Evolutionary conservation across 2,113 vertebrate genomes (phyloP), one percentile per base, ranked within the genome.

Genomic region (Cisticola juncidis): DNA sequence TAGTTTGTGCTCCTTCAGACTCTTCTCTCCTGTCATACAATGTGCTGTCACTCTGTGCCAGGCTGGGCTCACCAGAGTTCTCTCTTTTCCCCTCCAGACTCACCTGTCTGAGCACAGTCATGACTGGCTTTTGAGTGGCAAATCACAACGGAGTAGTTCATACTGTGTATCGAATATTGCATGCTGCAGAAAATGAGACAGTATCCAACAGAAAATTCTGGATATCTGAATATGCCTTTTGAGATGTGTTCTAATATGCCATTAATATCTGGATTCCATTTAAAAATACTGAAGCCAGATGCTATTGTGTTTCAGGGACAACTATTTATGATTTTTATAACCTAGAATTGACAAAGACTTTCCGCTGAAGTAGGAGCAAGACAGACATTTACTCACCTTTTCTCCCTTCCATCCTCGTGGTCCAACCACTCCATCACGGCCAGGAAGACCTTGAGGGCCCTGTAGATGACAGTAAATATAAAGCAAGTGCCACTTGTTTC

Each of bases 391-490:
- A 53, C 74, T 12, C 96, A 99, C 99, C 98, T 98, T 98, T 71
- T 98, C 98, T 77, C 99, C 99, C 60, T 98, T 98, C 56, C 36
- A 90, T 36, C 99, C 99, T 12, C 95, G 96, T 90, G 93, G 78
- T 23, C 99, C 99, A 12, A 92, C 85, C 47, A 96, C 85, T 38
- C 99, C 99, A 70, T 98, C 97, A 84, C 53, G 94, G 61, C 99
- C 99, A 95, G 98, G 97, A 31, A 93, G 86, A 81, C 99, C 98
- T 57, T 96, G 95, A 3, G 97, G 97, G 81, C 98, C 99, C 99
- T 99, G 94, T 23, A 38, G 68, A 95, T 45, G 44, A 85, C 0
- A 89, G 24, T 6, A 88, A 66, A 80, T 45, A 9, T 95, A 74
- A 70, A 79, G 71, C 44, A 89, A 25, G 15, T 56, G 42, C 19